A percentile compares a stretch with the other conserved stretches of the same genome.
phyloP scores from a whole-genome alignment of 2,888 invertebrate genomes.

The Coremacera marginata region DNA sequence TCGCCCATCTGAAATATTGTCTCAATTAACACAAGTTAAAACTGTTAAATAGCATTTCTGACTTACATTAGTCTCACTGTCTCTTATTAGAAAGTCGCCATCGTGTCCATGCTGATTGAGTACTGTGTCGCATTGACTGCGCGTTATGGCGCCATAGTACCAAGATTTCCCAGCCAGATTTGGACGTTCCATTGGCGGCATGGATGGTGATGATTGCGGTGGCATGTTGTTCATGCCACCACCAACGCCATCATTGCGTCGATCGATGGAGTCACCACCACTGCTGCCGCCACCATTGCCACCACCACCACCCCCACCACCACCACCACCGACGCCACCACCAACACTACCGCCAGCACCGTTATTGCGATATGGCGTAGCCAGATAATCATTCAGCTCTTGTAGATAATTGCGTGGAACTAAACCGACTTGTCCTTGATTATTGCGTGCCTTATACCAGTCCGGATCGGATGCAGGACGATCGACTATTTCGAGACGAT shows the following conservation, averaged over 20 bases:
- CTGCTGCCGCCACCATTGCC: slow-evolving; percentile 64
- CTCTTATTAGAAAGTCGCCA: slow-evolving; percentile 98
- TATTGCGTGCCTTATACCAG: slow-evolving; percentile 96
- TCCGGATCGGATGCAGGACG: slow-evolving; percentile 97
- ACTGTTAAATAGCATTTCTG: neutral
- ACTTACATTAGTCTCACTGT: slow-evolving; percentile 98
- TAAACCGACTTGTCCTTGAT: slow-evolving; percentile 91
- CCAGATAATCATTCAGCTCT: slow-evolving; percentile 90
- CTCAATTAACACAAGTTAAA: neutral
- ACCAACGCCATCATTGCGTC: slow-evolving; percentile 72
- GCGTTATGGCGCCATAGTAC: slow-evolving; percentile 97
- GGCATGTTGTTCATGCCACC: slow-evolving; percentile 70
- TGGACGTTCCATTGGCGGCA: slow-evolving; percentile 73
- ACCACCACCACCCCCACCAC: slow-evolving; percentile 68
- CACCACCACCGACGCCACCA: slow-evolving; percentile 63
- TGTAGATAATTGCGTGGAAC: slow-evolving; percentile 96
- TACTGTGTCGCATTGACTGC: slow-evolving; percentile 95
- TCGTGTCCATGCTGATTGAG: slow-evolving; percentile 95
- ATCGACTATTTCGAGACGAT: slow-evolving; percentile 95
- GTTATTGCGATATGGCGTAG: slow-evolving; percentile 80
- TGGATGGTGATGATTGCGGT: slow-evolving; percentile 60
- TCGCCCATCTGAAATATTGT: slow-evolving; percentile 87
- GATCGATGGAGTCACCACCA: slow-evolving; percentile 67
- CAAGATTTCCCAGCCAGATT: slow-evolving; percentile 88
- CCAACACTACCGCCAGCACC: slow-evolving; percentile 69